Base-by-base conservation (phyloP, 2,113 vertebrate species). In the Pontoporia blainvillei region DNA sequence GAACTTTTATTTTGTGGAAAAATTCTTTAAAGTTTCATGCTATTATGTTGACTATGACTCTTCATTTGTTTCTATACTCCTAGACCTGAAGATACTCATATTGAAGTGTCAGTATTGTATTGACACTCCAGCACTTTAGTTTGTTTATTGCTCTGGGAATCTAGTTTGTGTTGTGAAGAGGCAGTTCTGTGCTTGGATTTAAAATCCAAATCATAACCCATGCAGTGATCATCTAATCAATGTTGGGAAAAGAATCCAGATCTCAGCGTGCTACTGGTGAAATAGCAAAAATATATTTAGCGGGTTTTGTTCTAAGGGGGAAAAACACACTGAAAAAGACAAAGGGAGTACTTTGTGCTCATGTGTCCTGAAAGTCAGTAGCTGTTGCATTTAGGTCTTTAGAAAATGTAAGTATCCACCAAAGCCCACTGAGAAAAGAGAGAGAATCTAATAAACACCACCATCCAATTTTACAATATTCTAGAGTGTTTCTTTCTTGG, bases 171-270 rank as follows among this genome's bases (percentile, higher is more conserved):
- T 75, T 76, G 21, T 72, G 54, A 95, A 1, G 15, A 39, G 69
- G 2, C 34, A 39, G 14, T 67, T 93, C 8, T 78, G 5, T 93
- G 23, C 90, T 93, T 52, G 25, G 39, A 82, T 90, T 90, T 72
- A 61, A 76, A 95, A 39, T 88, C 23, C 9, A 31, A 82, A 78
- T 93, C 44, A 2, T 79, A 85, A 78, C n/a, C 12, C 34, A 72
- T 92, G 31, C 39, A 89, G 52, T 34, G 25, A 87, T 57, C 62
- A 54, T 84, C 69, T 88, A 92, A 97, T 96, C 96, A 95, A 94
- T 25, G 7, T 75, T 92, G 83, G 29, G 86, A 87, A 78, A 36
- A 12, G 3, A 93, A 94, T 12, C 6, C 6, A 66, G 25, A 20
- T 49, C 57, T 94, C 54, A 96, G 52, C 36, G 0, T 34, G 71